phyloP scores from a whole-genome alignment of 1,140 invertebrate species.

The Brachionus koreanus region DNA sequence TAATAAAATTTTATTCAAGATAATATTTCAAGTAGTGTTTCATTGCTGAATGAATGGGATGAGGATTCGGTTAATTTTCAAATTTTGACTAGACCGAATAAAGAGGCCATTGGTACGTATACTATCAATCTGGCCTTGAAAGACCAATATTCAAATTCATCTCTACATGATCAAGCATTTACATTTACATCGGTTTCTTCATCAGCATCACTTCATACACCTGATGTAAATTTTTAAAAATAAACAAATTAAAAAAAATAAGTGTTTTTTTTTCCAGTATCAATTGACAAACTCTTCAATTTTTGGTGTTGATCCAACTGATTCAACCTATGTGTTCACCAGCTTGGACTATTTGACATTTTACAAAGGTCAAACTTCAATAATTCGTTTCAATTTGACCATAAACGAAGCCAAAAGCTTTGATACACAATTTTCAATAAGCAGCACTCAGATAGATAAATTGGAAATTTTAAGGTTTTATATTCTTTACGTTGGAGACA shows the following conservation, averaged over 20 bases:
- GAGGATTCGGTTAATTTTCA: slow-evolving; percentile 34
- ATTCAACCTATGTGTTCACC: slow-evolving; percentile 46
- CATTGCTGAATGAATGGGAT: not conserved
- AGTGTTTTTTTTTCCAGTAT: not conserved
- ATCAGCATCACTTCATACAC: not conserved
- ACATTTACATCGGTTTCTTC: not conserved
- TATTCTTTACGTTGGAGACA: slow-evolving; percentile 27
- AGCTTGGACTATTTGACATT: slow-evolving; percentile 40
- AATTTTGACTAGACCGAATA: slow-evolving; percentile 19
- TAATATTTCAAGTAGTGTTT: not conserved
- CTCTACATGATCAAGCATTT: not conserved
- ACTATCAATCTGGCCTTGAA: not conserved
- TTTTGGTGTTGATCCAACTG: slow-evolving; percentile 45
- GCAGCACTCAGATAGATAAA: not conserved
- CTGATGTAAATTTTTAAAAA: not conserved
- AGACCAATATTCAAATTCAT: not conserved
- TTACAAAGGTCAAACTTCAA: slow-evolving; percentile 46
- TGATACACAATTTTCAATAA: not conserved
- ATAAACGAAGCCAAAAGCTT: not conserved
- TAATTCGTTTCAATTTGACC: slow-evolving; percentile 39
- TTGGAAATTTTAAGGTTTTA: slow-evolving; percentile 39
- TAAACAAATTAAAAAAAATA: not conserved
- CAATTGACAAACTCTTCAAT: not conserved
- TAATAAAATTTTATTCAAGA: not conserved
- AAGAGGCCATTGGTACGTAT: not conserved